Percentiles rank a stretch among this genome's conserved stretches.
Conservation (phyloP, 2,888 invertebrate genomes). For the Athripsodes cinereus region DNA sequence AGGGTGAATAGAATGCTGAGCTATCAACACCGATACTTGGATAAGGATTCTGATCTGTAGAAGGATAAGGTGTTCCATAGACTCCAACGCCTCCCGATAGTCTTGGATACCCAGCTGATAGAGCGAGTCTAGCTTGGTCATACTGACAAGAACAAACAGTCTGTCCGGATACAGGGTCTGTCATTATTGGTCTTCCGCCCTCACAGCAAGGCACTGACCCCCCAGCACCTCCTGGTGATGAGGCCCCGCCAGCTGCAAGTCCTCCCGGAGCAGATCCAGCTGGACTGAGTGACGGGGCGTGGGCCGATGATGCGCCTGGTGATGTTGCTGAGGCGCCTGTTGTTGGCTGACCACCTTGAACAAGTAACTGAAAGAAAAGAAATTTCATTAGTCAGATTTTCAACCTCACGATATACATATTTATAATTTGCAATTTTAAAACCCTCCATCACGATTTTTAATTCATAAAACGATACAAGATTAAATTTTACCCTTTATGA, state of each 20-base stretch:
- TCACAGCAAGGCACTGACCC: constrained; percentile 66
- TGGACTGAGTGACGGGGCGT: constrained; percentile 64
- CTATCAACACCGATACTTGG: constrained; percentile 90
- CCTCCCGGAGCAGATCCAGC: constrained; percentile 56
- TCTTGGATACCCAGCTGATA: constrained; percentile 74
- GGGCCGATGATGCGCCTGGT: constrained; percentile 66
- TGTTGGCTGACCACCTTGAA: constrained; percentile 69
- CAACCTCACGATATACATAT: no score
- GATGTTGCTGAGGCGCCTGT: constrained; percentile 69
- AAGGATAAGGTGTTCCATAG: constrained; percentile 83
- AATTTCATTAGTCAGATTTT: no score
- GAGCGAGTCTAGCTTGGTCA: constrained; percentile 79
- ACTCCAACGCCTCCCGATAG: constrained; percentile 73
- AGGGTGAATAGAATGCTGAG: constrained; percentile 90
- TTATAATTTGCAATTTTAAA: no score
- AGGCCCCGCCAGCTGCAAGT: constrained; percentile 54
- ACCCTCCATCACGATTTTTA: no score
- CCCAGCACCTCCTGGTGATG: constrained; percentile 53
- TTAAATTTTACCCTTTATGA: no score
- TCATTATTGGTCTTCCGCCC: constrained; percentile 85
- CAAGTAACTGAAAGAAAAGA: constrained; percentile 57
- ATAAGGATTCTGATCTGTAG: constrained; percentile 88
- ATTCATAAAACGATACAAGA: no score
- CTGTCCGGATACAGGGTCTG: constrained; percentile 88
- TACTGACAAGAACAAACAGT: constrained; percentile 93